Percentiles rank a stretch among this genome's conserved stretches.
Conservation (phyloP, 2,113 vertebrate genomes). For the Pelvicachromis taeniatus region DNA sequence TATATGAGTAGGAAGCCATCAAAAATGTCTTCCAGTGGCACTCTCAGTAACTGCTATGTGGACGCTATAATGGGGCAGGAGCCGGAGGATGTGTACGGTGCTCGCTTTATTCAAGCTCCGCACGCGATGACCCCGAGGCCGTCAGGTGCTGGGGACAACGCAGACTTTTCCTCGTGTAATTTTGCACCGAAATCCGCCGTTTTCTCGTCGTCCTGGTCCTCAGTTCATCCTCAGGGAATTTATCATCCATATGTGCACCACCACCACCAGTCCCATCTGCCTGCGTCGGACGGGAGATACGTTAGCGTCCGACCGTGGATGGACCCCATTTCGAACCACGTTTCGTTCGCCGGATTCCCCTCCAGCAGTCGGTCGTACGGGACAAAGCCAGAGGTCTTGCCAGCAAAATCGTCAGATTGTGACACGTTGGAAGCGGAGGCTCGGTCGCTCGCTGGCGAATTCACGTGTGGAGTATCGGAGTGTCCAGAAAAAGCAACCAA, state of each 20-base stretch:
- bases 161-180: slow-evolving; percentile 93
- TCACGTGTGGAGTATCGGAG: slow-evolving; percentile 78
- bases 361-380: slow-evolving; percentile 81
- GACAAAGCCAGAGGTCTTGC: slow-evolving; percentile 82
- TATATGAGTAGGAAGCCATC: slow-evolving; percentile 88
- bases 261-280: slow-evolving; percentile 80
- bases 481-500: slow-evolving; percentile 79
- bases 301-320: slow-evolving; percentile 89
- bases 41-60: slow-evolving; percentile 96
- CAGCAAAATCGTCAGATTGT: slow-evolving; percentile 81
- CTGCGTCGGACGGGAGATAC: slow-evolving; percentile 86
- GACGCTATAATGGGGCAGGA: slow-evolving; percentile 96
- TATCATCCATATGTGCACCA: slow-evolving; percentile 88
- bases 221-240: slow-evolving; percentile 88
- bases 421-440: slow-evolving; percentile 79
- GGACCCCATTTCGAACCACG: slow-evolving; percentile 82
- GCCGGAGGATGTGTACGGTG: slow-evolving; percentile 88
- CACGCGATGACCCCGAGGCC: slow-evolving; percentile 86
- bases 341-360: slow-evolving; percentile 82
- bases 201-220: slow-evolving; percentile 89
- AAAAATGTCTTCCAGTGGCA: slow-evolving; percentile 96
- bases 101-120: slow-evolving; percentile 86
- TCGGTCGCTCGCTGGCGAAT: slow-evolving; percentile 76
- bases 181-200: slow-evolving; percentile 92
- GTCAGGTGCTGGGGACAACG: slow-evolving; percentile 80